Conservation (phyloP, 2,113 vertebrate genomes). For the Passer domesticus region DNA sequence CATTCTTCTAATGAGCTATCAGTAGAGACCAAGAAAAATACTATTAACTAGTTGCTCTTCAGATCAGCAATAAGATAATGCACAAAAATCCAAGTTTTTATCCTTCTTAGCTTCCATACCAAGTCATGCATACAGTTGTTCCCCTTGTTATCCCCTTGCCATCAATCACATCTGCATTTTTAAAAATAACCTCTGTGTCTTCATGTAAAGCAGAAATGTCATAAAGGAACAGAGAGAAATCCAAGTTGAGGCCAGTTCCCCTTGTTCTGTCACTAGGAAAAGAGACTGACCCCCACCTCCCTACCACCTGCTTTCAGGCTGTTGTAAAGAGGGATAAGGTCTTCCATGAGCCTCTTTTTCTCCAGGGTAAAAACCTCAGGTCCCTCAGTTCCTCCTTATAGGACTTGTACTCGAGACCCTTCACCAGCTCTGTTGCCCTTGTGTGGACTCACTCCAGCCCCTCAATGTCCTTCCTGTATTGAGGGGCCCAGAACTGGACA, state of each 20-base stretch:
- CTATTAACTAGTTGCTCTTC: neutral
- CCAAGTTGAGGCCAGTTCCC: neutral
- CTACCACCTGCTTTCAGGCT: neutral
- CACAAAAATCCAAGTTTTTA: neutral
- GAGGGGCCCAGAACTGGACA: neutral
- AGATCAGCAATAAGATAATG: neutral
- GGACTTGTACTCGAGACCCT: neutral
- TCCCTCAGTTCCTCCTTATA: neutral
- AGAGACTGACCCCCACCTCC: neutral
- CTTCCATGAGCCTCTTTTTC: neutral
- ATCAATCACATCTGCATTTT: neutral
- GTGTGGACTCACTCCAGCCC: accelerated
- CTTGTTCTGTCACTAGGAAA: neutral
- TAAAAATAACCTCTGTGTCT: neutral
- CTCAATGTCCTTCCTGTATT: neutral
- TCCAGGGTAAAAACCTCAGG: neutral
- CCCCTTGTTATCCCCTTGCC: neutral
- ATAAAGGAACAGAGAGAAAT: neutral
- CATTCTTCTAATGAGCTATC: slow-evolving; percentile 31
- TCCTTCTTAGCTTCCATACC: neutral
- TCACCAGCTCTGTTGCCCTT: neutral
- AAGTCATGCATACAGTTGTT: neutral
- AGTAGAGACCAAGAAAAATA: neutral
- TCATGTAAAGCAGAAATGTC: neutral
- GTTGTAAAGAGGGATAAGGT: accelerated